Evolutionary conservation across 2,113 vertebrate species (phyloP), one percentile per base, ranked within the genome.

Genomic region (Chloropsis cyanopogon): DNA sequence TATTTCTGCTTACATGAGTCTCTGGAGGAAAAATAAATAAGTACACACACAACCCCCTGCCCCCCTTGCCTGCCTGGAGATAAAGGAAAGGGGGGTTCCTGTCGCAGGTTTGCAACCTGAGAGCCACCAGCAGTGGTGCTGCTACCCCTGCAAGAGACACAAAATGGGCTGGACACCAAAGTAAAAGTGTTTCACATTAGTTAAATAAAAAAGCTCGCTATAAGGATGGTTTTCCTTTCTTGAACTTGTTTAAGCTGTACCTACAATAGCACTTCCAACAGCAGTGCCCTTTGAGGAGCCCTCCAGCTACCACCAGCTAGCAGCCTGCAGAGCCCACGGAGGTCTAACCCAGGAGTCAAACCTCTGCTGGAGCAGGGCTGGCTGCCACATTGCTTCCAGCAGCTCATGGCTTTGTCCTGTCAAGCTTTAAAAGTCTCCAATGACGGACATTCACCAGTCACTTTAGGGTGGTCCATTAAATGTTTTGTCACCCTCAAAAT

Each of bases 81-180:
- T 47, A 94, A 91, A 94, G 54, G 33, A 83, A 83, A 83, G 8
- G 0, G 6, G 6, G 49, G 44, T 90, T 94, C 85, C 79, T 88
- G 79, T 39, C 37, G 5, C 93, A 91, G 75, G 75, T 94, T 42
- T 63, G 93, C 70, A 91, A 80, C 78, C n/a, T 47, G 73, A 92
- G 73, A 91, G 71, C 13, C 90, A 87, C 33, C 14, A 14, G 33
- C 0, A 0, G 25, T 2, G 65, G 11, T 10, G 31, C 60, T 53
- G 72, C 44, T 52, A 11, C 20, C 24, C 10, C 22, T 83, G 72
- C 47, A 52, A 24, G 46, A 54, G n/a, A 71, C 7, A 37, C 4
- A 0, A 50, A 82, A 63, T 0, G 6, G 31, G 22, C 52, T 60
- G 10, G 10, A 61, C 26, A 71, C 9, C 28, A 65, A 57, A 57